Conservation (phyloP, 2,888 invertebrate species). For the Tinea semifulvella region DNA sequence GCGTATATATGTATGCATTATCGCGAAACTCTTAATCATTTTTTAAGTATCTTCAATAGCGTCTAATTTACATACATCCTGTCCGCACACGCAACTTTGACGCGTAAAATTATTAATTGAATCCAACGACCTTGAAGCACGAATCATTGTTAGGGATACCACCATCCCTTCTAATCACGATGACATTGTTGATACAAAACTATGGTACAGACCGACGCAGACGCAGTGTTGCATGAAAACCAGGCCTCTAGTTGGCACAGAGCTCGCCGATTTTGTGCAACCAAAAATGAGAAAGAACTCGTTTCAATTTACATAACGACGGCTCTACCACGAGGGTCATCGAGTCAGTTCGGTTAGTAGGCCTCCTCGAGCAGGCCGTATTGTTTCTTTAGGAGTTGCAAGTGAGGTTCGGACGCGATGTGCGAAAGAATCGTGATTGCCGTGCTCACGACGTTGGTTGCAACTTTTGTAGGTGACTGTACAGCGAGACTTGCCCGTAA, state of each 20-base stretch:
- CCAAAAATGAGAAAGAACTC: slow-evolving; percentile 53
- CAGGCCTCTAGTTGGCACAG: slow-evolving; percentile 51
- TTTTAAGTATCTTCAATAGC: background rate
- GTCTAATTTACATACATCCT: slow-evolving; percentile 7
- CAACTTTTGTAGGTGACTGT: slow-evolving; percentile 32
- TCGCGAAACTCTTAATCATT: no score
- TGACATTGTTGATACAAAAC: slow-evolving; percentile 8
- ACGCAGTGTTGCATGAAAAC: slow-evolving; percentile 49
- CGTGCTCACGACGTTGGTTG: slow-evolving; percentile 33
- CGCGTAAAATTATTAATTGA: slow-evolving; percentile 3
- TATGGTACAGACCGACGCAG: slow-evolving; percentile 2
- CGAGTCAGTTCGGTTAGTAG: slow-evolving; percentile 34
- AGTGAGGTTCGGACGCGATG: slow-evolving; percentile 30
- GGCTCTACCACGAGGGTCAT: slow-evolving; percentile 34
- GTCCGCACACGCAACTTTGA: slow-evolving; percentile 1
- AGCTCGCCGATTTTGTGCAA: slow-evolving; percentile 54
- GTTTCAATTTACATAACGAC: slow-evolving; percentile 50
- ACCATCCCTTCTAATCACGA: slow-evolving; percentile 8
- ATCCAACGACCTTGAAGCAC: slow-evolving; percentile 1
- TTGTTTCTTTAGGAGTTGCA: slow-evolving; percentile 21
- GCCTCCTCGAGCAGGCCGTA: slow-evolving; percentile 28
- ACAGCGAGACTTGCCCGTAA: slow-evolving; percentile 50
- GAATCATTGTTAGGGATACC: slow-evolving; percentile 5
- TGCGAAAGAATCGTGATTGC: slow-evolving; percentile 39
- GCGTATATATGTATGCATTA: no score